Base-by-base conservation (phyloP, 2,797 vertebrate genomes). In the Anguilla marmorata region DNA sequence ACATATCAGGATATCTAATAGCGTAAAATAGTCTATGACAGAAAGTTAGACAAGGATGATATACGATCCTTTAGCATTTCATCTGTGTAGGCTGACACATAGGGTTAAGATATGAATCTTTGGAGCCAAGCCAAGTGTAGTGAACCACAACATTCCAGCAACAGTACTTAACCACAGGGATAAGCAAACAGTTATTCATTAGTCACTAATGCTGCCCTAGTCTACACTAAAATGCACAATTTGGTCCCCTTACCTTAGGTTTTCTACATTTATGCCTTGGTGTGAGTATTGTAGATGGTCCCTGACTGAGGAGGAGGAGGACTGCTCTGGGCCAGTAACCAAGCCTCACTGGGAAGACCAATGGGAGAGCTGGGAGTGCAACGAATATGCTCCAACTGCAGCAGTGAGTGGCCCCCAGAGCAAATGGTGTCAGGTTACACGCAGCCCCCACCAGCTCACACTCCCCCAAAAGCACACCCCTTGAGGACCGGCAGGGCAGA, bases 381-480 rank as follows among this genome's bases (percentile, higher is more conserved):
- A 54, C 85, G 54, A 82, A 79, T 79, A 41, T 48, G 45, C 11
- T 60, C 27, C 58, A 84, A 41, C 52, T 86, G 84, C 66, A 52
- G 63, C 79, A 69, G 54, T 45, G 33, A 27, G 86, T 79, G 33
- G 84, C 54, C 76, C 84, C 41, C 60, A 86, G 33, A 84, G 87
- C 76, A 80, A 58, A 37, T 37, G 58, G 87, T 88, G 58, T 92
- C 66, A 27, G 27, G 33, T 91, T 91, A 86, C 82, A 76, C 66
- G 63, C 9, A 72, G 74, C 52, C 80, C 33, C 74, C 74, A 37
- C 12, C 66, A 6, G 24, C 11, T 45, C 45, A 19, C 79, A 24
- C 79, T 74, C 9, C 69, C 45, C 79, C 79, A 1, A 45, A 63
- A 60, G 0, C 76, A 86, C 66, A 88, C 85, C 86, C 88, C 72